Base-by-base conservation (phyloP, 2,113 vertebrate species). In the Mungos mungo region DNA sequence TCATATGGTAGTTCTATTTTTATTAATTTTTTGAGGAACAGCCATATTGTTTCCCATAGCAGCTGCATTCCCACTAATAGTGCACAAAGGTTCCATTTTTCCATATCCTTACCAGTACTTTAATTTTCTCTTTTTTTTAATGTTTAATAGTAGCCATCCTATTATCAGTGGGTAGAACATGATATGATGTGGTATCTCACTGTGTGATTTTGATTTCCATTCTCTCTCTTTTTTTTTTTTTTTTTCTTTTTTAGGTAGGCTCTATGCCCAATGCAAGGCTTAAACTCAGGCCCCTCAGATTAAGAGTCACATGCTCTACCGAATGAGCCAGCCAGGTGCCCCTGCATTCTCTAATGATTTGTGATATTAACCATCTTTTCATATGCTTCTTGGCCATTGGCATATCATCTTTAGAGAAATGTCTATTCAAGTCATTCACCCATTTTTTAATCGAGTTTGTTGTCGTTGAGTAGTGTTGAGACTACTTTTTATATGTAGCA, bases 21-120 rank as follows among this genome's bases (percentile, higher is more conserved):
- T 90, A 90, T 83, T 95, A 83, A 57, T 33, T 82, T 83, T 83
- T 76, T 95, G 68, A 90, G 68, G 86, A 90, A 90, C 45, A 29
- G 33, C n/a, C 10, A 41, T 83, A 82, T 10, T 66, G 6, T 66
- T 95, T 66, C 29, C 41, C 21, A n/a, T n/a, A 76, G 29, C 27
- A 72, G 29, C 86, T 89, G n/a, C 21, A 66, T 83, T 66, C 21
- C 60, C 27, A 74, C 19, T 33, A 18, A 52, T n/a, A 54, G 15
- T 72, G 66, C 10, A 18, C 15, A 66, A 14, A 52, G 21, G 27
- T 65, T 83, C 68, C 15, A 18, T 83, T 52, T 74, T 54, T 89
- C 79, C 29, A 74, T 29, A 83, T 66, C 29, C 45, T 76, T 72
- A 57, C 21, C 54, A 65, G 65, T 29, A 45, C 15, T 83, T 82